phyloP scores from a whole-genome alignment of 2,888 invertebrate genomes.

The Eilema griseolum region DNA sequence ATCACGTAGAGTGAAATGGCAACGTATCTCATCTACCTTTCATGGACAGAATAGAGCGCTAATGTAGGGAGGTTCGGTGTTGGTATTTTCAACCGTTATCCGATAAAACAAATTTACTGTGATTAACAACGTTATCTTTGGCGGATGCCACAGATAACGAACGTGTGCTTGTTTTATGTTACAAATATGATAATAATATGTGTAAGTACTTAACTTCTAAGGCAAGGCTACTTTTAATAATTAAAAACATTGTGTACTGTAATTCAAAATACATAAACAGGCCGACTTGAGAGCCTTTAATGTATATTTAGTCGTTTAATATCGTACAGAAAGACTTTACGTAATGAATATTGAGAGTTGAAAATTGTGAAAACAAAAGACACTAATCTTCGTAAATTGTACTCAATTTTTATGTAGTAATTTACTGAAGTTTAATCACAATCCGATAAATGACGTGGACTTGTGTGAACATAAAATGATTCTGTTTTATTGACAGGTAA shows the following conservation, averaged over 20 bases:
- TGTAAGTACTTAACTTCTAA: not conserved
- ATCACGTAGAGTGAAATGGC: slow-evolving; percentile 15
- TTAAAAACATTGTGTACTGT: not conserved
- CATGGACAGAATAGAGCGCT: not conserved
- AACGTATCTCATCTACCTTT: not conserved
- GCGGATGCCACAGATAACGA: slow-evolving; percentile 10
- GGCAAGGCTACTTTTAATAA: not conserved
- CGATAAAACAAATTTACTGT: slow-evolving; percentile 12
- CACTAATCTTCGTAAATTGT: too few relatives aligned
- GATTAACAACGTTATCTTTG: slow-evolving; percentile 14
- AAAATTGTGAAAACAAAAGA: too few relatives aligned
- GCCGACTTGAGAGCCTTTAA: not conserved
- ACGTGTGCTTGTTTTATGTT: slow-evolving; percentile 3
- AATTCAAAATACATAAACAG: not conserved
- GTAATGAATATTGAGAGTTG: too few relatives aligned
- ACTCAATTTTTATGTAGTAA: too few relatives aligned
- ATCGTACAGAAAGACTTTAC: too few relatives aligned
- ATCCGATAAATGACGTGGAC: too few relatives aligned
- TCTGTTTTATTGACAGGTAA: too few relatives aligned
- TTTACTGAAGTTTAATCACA: too few relatives aligned
- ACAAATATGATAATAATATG: not conserved
- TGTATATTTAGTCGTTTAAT: too few relatives aligned
- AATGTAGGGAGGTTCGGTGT: not conserved
- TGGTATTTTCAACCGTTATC: not conserved
- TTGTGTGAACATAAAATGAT: too few relatives aligned